phyloP scores from a whole-genome alignment of 2,113 vertebrate species.

The Cavia aperea region DNA sequence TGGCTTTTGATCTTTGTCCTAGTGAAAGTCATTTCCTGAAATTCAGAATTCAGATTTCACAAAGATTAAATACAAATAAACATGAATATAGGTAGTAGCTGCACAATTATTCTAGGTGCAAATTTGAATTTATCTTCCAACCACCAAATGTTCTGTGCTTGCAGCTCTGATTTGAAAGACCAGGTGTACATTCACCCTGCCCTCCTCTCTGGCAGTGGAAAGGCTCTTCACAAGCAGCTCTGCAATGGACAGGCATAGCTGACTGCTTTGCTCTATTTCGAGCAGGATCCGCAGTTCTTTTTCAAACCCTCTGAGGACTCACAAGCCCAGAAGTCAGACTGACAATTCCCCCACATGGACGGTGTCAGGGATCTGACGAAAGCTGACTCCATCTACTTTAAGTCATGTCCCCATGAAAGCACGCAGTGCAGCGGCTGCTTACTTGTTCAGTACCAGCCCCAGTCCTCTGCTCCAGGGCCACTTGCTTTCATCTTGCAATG shows the following conservation, averaged over 20 bases:
- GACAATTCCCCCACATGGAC: not conserved
- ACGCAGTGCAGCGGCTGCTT: not conserved
- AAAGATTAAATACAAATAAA: not conserved
- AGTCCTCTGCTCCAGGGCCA: too few species aligned
- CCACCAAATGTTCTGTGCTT: not conserved
- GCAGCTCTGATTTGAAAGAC: not conserved
- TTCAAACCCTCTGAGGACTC: not conserved
- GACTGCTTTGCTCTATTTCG: not conserved
- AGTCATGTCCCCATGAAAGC: not conserved
- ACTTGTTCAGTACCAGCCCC: not conserved
- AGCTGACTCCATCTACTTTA: not conserved
- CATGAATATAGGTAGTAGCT: not conserved
- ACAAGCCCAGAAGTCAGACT: rapidly evolving
- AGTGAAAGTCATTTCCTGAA: not conserved
- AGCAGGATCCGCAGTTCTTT: not conserved
- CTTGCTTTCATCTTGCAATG: not conserved
- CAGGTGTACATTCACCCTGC: rapidly evolving
- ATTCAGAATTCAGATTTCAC: not conserved
- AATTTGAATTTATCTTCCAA: not conserved
- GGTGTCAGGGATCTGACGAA: not conserved
- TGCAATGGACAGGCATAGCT: not conserved
- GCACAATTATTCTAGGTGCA: not conserved
- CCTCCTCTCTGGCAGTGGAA: not conserved
- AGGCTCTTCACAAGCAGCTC: too few species aligned
- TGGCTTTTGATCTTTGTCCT: not conserved